These are phyloP conservation scores for Uria lomvia DNA, from an alignment of 2,113 vertebrate genomes.

Conservation along the genomic window DNA sequence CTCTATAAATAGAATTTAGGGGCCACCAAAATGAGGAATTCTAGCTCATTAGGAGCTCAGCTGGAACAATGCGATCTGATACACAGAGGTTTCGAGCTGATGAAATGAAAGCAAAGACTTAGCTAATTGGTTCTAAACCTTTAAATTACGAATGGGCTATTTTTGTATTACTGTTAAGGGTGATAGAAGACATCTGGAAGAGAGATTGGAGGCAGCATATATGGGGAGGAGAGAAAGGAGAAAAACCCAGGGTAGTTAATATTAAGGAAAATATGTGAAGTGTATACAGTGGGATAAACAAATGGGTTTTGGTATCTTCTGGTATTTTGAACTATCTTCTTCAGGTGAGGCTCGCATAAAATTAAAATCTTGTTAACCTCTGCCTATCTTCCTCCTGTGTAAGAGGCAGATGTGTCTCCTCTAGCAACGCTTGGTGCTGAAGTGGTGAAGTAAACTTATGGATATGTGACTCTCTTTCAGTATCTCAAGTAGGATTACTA, in stretches of 20 bases:
- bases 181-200: neutral
- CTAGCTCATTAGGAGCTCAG: neutral
- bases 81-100: neutral
- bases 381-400: neutral
- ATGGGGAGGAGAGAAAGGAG: neutral
- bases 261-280: neutral
- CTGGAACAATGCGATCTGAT: neutral
- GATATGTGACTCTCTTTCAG: neutral
- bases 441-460: neutral
- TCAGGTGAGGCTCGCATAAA: neutral
- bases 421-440: neutral
- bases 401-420: neutral
- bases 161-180: neutral
- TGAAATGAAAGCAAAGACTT: neutral
- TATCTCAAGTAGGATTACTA: neutral
- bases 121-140: neutral
- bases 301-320: neutral
- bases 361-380: neutral
- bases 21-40: conserved; percentile 47
- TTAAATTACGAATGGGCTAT: neutral
- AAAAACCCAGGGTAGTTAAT: neutral
- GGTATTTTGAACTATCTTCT: neutral
- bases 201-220: neutral
- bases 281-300: neutral
- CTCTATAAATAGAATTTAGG: conserved; percentile 73